A percentile compares a stretch with the other conserved stretches of the same genome.
These are phyloP conservation scores for Scelioninae gen. 2 DNA, from an alignment of 2,888 invertebrate genomes.

Conservation along the genomic window DNA sequence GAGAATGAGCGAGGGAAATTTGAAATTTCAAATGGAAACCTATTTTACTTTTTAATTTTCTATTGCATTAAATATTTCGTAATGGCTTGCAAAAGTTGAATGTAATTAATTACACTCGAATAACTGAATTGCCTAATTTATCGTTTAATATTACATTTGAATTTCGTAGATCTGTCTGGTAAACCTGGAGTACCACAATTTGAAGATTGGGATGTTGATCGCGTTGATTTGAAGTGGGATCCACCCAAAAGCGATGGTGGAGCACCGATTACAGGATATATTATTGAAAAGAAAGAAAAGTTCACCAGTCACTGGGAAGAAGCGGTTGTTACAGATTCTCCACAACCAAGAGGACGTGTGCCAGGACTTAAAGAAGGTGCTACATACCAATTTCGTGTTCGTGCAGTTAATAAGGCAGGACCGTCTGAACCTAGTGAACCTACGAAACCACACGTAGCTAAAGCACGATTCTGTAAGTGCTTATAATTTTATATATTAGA, in stretches of 20 bases:
- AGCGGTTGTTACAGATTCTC: constrained; percentile 85
- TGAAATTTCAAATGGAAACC: no score
- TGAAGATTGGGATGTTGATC: constrained; percentile 92
- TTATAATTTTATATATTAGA: not conserved
- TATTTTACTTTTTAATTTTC: no score
- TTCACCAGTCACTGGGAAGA: constrained; percentile 88
- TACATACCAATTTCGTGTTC: constrained; percentile 95
- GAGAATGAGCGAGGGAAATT: no score
- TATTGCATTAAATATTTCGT: no score
- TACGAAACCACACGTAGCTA: constrained; percentile 90
- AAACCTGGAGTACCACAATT: constrained; percentile 92
- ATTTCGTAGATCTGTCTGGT: constrained; percentile 82
- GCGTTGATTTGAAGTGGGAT: constrained; percentile 95
- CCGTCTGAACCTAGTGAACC: constrained; percentile 93
- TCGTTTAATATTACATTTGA: not conserved
- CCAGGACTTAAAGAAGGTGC: constrained; percentile 92
- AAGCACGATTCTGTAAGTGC: constrained; percentile 82
- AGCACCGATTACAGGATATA: constrained; percentile 93
- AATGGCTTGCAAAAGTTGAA: no score
- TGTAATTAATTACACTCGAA: no score
- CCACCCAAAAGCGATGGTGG: constrained; percentile 94
- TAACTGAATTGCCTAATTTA: no score
- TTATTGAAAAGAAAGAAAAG: constrained; percentile 93
- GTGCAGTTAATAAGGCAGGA: constrained; percentile 96
- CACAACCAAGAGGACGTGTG: constrained; percentile 88